Base-by-base conservation (phyloP, 2,797 vertebrate species). In the Gallinago stenura region DNA sequence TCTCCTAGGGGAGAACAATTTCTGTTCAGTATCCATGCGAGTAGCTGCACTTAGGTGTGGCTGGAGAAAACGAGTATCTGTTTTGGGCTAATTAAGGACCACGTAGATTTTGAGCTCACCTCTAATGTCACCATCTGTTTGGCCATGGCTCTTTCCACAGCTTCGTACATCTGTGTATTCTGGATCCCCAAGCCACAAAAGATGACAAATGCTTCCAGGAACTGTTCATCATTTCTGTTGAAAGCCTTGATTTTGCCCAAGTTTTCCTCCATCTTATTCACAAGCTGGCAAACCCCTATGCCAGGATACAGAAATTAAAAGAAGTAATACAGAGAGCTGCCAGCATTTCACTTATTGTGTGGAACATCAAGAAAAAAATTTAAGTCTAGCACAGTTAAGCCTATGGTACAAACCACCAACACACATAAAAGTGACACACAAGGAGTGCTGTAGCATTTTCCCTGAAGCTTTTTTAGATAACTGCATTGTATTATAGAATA, bases 151-250 rank as follows among this genome's bases (percentile, higher is more conserved):
- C 99, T 98, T 95, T 99, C 99, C 96, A 99, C 99, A 0, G 98
- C 98, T 93, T 99, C 99, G 1, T 99, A 99, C 99, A 99, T 99
- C 98, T 99, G 99, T 2, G 99, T 99, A 96, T 99, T 99, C 98
- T 99, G 99, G 95, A 99, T 99, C 53, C 99, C 99, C 62, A 99
- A 98, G 25, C 99, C 99, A n/a, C 99, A 99, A 96, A 99, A 99
- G 97, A 99, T 99, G 90, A 99, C 99, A 13, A 99, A 99, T 1
- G 99, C 99, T 98, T 99, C 99, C 95, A 99, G 97, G 97, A 99
- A 99, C 98, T 99, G 99, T 77, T 99, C 99, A 9, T 99, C 99
- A 6, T 99, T 99, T 89, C 99, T 98, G 98, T 99, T 99, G 97
- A 99, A 99, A 84, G 99, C 97, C 93, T 98, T 99, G 70, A 99